These are phyloP conservation scores for Dipodomys spectabilis DNA, from an alignment of 2,113 vertebrate genomes.

Conservation along the genomic window DNA sequence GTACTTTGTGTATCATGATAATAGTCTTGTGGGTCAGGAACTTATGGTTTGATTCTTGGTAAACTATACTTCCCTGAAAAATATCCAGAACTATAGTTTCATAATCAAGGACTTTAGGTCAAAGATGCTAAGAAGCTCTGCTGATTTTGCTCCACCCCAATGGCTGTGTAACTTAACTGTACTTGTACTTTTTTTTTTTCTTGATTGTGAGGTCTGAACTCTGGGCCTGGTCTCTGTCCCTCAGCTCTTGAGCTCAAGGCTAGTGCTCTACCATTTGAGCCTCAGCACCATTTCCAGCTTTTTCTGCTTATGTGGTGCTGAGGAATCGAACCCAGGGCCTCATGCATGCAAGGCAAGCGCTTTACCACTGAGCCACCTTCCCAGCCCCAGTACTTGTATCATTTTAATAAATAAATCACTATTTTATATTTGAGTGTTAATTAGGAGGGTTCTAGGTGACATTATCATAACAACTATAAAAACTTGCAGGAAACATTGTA, in stretches of 20 bases:
- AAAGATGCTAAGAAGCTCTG: neutral
- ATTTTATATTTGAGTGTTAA: neutral
- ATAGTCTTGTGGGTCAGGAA: neutral
- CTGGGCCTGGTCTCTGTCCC: no score
- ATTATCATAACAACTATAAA: neutral
- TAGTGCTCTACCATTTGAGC: no score
- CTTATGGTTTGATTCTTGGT: conserved; percentile 36
- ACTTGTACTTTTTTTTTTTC: no score
- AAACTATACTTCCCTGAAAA: neutral
- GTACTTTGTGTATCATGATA: neutral
- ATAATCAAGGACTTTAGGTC: neutral
- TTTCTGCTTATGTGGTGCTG: no score
- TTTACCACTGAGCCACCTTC: no score
- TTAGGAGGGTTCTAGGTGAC: neutral
- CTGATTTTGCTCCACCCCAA: neutral
- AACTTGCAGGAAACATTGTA: neutral
- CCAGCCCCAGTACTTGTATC: neutral
- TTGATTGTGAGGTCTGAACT: no score
- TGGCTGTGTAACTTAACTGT: neutral
- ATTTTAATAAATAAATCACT: neutral
- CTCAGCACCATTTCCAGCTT: no score
- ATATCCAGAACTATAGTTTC: neutral
- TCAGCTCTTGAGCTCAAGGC: no score
- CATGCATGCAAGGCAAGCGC: no score
- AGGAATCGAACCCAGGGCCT: no score